Conservation (phyloP, 2,113 vertebrate species). For the Lanius collurio region DNA sequence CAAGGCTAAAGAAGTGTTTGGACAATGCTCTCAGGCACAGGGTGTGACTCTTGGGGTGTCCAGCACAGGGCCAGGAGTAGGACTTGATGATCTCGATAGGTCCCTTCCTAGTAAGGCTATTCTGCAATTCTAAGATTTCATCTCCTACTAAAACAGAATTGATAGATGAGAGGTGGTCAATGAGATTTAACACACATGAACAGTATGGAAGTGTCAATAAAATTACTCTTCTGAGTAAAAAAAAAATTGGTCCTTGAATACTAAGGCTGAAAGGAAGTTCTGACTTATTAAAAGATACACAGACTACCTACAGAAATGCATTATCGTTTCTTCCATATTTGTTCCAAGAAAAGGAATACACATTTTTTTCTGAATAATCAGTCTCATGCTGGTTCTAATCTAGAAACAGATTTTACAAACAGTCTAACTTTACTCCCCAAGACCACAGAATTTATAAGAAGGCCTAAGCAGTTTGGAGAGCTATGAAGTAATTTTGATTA, state of each 20-base stretch:
- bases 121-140: neutral
- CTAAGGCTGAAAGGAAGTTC: neutral
- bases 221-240: neutral
- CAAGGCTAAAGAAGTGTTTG: rapidly evolving
- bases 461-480: neutral
- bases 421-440: neutral
- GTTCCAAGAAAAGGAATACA: neutral
- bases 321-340: neutral
- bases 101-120: neutral
- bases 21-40: neutral
- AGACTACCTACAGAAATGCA: neutral
- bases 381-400: neutral
- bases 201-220: neutral
- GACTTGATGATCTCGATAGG: rapidly evolving
- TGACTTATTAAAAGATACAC: neutral
- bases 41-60: neutral
- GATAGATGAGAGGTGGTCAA: neutral
- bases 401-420: neutral
- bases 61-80: neutral
- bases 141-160: neutral
- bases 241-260: neutral
- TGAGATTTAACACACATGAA: neutral
- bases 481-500: neutral
- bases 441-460: neutral
- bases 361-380: neutral